Percentiles rank a stretch among this genome's conserved stretches.
phyloP scores from a whole-genome alignment of 1,140 invertebrate genomes.

The Drosophila takahashii region DNA sequence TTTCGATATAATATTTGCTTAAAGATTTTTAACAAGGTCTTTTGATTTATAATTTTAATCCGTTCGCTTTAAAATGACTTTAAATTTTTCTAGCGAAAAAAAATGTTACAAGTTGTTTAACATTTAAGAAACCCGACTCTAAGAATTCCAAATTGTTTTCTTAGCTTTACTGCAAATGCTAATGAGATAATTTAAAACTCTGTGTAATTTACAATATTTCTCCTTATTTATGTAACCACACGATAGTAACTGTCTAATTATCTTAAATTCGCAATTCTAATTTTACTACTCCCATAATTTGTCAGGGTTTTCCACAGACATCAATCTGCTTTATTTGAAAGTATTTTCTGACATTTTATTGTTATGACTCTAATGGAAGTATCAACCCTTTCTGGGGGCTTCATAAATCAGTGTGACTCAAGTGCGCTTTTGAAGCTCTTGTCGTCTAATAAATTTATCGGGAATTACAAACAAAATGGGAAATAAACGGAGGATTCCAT shows the following conservation, averaged over 20 bases:
- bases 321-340: background rate
- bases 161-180: too few species aligned
- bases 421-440: background rate
- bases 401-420: conserved; percentile 1
- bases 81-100: too few species aligned
- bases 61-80: too few species aligned
- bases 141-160: too few species aligned
- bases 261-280: conserved; percentile 1
- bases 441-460: conserved; percentile 17
- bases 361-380: background rate
- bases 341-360: conserved; percentile 5
- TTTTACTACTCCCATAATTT: conserved; percentile 11
- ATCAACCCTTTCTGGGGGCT: background rate
- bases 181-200: too few species aligned
- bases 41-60: background rate
- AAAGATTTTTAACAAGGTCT: background rate
- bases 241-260: conserved; percentile 19
- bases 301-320: conserved; percentile 5
- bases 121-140: too few species aligned
- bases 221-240: too few species aligned
- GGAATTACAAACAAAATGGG: background rate
- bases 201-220: too few species aligned
- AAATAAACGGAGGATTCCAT: conserved; percentile 11
- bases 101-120: too few species aligned
- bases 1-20: background rate